Evolutionary conservation across 2,888 invertebrate genomes (phyloP), one percentile per base, ranked within the genome.

Genomic region (Synergus gifuensis): DNA sequence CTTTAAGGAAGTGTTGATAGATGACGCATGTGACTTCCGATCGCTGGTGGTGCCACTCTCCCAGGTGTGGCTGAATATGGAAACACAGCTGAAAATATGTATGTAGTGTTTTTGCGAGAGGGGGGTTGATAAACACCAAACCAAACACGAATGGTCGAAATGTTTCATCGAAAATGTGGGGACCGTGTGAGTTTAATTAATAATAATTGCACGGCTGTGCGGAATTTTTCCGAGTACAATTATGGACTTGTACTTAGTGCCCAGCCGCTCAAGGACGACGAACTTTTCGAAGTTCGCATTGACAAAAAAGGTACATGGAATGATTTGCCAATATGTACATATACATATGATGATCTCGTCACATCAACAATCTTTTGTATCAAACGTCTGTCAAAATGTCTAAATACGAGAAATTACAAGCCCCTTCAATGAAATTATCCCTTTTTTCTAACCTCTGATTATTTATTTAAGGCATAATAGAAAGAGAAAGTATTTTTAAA

Each of bases 211-310:
- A 98, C 98, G 46, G 98, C 98, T 22, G 94, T 95, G 82, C 94
- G 97, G 87, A 96, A 95, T 90, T 95, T 96, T 87, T 95, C 96
- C 78, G 97, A 97, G 90, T 98, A 97, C 90, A 97, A 97, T 92
- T 96, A 97, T 93, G 98, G 97, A n/a, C 93, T 98, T 84, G 97
- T 97, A 42, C 94, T 98, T 85, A 96, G 97, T 88, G 95, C 95
- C 7, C 96, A 96, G 86, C 96, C 97, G 4, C 93, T 98, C 44
- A 93, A 94, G 82, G 96, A 97, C 91, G 97, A 98, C 93, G 94
- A 96, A 83, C 93, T 97, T 79, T 98, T 98, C 91, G 97, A 97
- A 94, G 96, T 98, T 83, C 95, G 95, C 88, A 96, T 98, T 89
- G 97, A 98, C 90, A 28, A 96, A 96, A 96, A 98, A 98, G 95